Base-by-base conservation (phyloP, 2,113 vertebrate genomes). In the Brachirus orientalis region DNA sequence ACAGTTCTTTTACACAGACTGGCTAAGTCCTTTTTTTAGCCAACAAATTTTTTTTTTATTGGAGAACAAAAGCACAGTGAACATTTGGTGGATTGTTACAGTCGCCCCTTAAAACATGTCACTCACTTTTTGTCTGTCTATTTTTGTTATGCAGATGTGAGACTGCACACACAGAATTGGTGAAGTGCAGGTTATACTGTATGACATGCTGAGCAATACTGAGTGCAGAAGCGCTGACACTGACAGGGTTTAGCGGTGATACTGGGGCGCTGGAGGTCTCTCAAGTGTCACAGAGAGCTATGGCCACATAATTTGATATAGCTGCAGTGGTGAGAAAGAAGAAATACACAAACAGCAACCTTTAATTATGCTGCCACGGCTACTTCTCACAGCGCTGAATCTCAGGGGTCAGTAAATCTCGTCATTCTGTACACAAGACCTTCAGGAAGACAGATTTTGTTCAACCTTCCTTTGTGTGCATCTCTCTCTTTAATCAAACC, bases 251-350 rank as follows among this genome's bases (percentile, higher is more conserved):
- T 73, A 41, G 57, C 50, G 36, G 59, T 80, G 82, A 82, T 75
- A 59, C 71, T 9, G 51, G 67, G 77, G 64, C 80, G 52, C 72
- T 62, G 74, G 64, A 72, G 85, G 82, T 91, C 86, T 89, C 87
- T 89, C 82, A 79, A 80, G 88, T 87, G 86, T 86, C 83, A 45
- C 81, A 53, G 50, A 55, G 69, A 72, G 83, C 86, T 72, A 66
- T 70, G 64, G 72, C 76, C 78, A 86, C 86, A 87, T 79, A 87
- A 88, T 91, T 85, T 89, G 88, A 91, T 87, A 86, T 85, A 80
- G 79, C 84, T 82, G 86, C 86, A 86, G 86, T 79, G 86, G 73
- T 70, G 81, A 63, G 86, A 82, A 77, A n/a, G 47, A 47, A 57
- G 28, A 58, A 71, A 72, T 79, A 82, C 64, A 59, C 59, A 79